A percentile compares a stretch with the other conserved stretches of the same genome.
Conservation (phyloP, 2,797 vertebrate genomes). For the Xenops minutus region DNA sequence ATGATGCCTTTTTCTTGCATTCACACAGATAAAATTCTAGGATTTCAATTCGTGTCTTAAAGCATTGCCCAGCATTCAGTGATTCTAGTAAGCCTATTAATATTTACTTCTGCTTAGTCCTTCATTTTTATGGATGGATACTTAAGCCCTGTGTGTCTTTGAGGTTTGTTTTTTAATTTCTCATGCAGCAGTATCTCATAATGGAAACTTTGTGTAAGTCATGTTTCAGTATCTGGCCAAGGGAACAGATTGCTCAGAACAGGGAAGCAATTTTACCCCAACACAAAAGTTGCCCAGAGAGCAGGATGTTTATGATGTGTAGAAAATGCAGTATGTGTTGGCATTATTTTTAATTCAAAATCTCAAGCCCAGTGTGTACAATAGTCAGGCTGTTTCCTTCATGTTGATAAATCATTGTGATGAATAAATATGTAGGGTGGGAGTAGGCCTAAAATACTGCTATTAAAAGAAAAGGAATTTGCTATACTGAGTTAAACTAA, state of each 20-base stretch:
- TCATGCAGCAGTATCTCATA: neutral
- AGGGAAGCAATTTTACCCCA: neutral
- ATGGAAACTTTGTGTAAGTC: neutral
- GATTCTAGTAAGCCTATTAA: neutral
- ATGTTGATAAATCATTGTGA: neutral
- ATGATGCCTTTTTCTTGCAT: neutral
- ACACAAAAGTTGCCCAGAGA: neutral
- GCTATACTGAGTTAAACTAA: neutral
- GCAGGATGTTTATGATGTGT: neutral
- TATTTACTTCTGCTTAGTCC: neutral
- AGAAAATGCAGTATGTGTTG: neutral
- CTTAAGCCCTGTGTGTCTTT: neutral
- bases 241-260: neutral
- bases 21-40: neutral
- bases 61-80: neutral
- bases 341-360: neutral
- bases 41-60: neutral
- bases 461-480: neutral
- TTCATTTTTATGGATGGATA: neutral
- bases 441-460: neutral
- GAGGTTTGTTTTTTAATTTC: neutral
- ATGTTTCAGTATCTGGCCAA: neutral
- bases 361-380: accelerated
- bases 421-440: neutral
- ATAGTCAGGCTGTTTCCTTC: neutral